These are phyloP conservation scores for Brachyalestes nurse DNA, from an alignment of 2,797 vertebrate species.

Conservation along the genomic window DNA sequence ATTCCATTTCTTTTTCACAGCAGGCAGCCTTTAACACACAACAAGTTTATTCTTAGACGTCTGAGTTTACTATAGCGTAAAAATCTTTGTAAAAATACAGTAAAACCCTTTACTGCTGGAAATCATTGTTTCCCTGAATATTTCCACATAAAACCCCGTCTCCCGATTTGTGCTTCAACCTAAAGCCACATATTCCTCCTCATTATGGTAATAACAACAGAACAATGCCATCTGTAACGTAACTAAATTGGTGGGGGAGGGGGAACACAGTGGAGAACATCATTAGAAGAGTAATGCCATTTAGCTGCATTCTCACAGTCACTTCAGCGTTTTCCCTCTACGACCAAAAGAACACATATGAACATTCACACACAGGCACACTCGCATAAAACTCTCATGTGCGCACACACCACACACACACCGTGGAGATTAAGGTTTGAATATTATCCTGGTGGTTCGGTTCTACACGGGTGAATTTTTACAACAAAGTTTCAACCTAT, in stretches of 20 bases:
- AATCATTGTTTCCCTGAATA: constrained; percentile 51
- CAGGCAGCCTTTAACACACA: not conserved
- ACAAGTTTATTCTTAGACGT: constrained; percentile 17
- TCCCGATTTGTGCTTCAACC: constrained; percentile 59
- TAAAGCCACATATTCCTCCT: constrained; percentile 66
- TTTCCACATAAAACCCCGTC: constrained; percentile 29
- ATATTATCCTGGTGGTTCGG: constrained; percentile 24
- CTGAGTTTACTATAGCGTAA: constrained; percentile 20
- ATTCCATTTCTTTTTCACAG: constrained; percentile 2
- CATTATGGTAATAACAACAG: constrained; percentile 49
- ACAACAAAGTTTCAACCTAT: constrained; percentile 33
- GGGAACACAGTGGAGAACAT: constrained; percentile 25
- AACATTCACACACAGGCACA: constrained; percentile 11
- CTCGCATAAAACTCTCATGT: constrained; percentile 3
- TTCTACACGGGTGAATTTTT: constrained; percentile 14
- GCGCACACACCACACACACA: constrained; percentile 24
- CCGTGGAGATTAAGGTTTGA: constrained; percentile 6
- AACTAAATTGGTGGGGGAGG: not conserved
- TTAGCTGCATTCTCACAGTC: constrained; percentile 14
- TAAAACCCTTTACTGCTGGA: constrained; percentile 43
- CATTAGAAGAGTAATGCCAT: constrained; percentile 7
- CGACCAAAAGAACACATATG: constrained; percentile 24
- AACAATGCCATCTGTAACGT: constrained; percentile 25
- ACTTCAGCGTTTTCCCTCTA: not conserved
- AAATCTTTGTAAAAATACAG: constrained; percentile 27